Conservation (phyloP, 2,888 invertebrate genomes). For the Heliconius erato region DNA sequence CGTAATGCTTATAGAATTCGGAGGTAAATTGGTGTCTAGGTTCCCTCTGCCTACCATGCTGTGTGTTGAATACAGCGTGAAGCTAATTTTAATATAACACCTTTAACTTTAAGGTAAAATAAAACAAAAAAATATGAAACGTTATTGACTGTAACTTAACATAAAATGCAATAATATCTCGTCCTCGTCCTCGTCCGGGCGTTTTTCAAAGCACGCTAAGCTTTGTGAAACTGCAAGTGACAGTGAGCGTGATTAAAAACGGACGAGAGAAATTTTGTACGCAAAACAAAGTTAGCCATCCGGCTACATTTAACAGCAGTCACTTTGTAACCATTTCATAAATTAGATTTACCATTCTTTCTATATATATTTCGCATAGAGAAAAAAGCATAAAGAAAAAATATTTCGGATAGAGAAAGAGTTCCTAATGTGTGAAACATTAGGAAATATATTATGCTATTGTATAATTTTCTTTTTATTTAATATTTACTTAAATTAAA, state of each 20-base stretch:
- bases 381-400: neutral
- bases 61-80: too few relatives aligned
- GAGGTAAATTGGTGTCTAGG: too few relatives aligned
- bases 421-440: neutral
- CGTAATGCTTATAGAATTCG: too few relatives aligned
- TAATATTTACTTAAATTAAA: neutral
- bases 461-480: neutral
- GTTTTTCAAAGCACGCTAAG: constrained; percentile 5
- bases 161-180: neutral
- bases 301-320: neutral
- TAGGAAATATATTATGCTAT: neutral
- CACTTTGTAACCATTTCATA: neutral
- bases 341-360: neutral
- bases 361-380: neutral
- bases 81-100: too few relatives aligned
- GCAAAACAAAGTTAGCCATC: neutral
- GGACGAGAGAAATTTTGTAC: constrained; percentile 12
- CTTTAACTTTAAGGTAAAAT: too few relatives aligned
- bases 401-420: neutral
- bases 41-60: too few relatives aligned
- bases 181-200: neutral
- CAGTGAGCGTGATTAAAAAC: constrained; percentile 19
- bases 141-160: neutral
- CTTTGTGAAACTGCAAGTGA: constrained; percentile 19
- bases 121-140: too few relatives aligned